These are phyloP conservation scores for Boulengeromyrus knoepffleri DNA, from an alignment of 2,113 vertebrate species.

Conservation along the genomic window DNA sequence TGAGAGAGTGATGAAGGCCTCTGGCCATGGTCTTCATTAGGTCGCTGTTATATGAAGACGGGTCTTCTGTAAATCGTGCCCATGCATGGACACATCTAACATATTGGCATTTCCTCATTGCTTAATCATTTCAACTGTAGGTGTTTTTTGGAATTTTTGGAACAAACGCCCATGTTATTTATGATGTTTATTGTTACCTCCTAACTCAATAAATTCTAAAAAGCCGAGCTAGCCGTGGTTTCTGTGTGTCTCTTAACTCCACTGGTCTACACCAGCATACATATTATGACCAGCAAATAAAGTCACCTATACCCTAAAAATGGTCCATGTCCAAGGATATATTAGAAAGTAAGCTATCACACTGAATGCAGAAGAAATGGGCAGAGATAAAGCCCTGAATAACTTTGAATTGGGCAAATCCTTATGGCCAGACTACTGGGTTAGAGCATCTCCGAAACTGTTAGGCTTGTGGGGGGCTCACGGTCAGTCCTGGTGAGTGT, in stretches of 20 bases:
- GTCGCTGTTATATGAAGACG: not conserved
- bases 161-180: not conserved
- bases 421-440: not conserved
- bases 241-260: not conserved
- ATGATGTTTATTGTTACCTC: constrained; percentile 12
- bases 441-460: not conserved
- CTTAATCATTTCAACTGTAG: not conserved
- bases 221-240: not conserved
- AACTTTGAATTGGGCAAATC: not conserved
- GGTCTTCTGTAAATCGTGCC: not conserved
- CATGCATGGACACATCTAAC: constrained; percentile 5
- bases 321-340: not conserved
- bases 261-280: not conserved
- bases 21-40: not conserved
- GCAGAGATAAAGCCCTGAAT: not conserved
- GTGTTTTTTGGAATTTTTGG: not conserved
- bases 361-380: not conserved
- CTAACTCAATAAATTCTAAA: constrained; percentile 16
- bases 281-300: not conserved
- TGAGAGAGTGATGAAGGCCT: not conserved
- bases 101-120: not conserved
- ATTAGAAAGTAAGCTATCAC: not conserved
- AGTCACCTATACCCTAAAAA: not conserved
- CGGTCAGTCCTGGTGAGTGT: not conserved
- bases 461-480: not conserved